Base-by-base conservation (phyloP, 1,140 invertebrate genomes). In the Saccostrea glomerata region DNA sequence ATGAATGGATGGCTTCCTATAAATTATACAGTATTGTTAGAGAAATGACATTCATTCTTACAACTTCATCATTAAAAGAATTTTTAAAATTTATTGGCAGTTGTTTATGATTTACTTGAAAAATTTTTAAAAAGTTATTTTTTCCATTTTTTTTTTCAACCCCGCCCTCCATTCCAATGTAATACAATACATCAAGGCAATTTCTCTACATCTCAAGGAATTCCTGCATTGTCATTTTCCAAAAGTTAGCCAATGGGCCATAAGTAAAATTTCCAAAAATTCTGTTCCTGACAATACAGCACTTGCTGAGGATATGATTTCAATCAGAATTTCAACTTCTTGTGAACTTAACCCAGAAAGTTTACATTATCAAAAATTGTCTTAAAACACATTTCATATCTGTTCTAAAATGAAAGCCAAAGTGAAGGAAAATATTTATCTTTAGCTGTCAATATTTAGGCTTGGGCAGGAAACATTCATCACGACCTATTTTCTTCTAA, bases 371-470 rank as follows among this genome's bases (percentile, higher is more conserved):
- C 70, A 77, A 77, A 77, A 77, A 77, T 30, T 30, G 23, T 40
- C 25, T 77, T 77, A 25, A 77, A 36, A 36, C 25, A 15, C 70
- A 77, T 77, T 77, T 77, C 70, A 77, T 77, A 77, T 77, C 70
- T 77, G 70, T 77, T 77, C 70, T 77, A 77, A 77, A 30, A 30
- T 77, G 70, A 77, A 77, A 77, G 70, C 70, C 25, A 77, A 30
- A 77, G 30, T 77, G 70, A 36, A 77, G 23, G 70, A 77, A 77
- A 77, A 77, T 77, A 77, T 77, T 77, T 77, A 77, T 77, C 70
- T 13, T 30, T 3, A 77, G 15, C 30, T 30, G 30, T 77, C 70
- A 77, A 77, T 77, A 77, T 77, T 77, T 77, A 77, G 23, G 70
- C 70, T 15, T 36, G 70, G 70, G 70, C 70, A 77, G 70, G 70